phyloP scores from a whole-genome alignment of 2,797 vertebrate genomes.

The Helarctos malayanus region DNA sequence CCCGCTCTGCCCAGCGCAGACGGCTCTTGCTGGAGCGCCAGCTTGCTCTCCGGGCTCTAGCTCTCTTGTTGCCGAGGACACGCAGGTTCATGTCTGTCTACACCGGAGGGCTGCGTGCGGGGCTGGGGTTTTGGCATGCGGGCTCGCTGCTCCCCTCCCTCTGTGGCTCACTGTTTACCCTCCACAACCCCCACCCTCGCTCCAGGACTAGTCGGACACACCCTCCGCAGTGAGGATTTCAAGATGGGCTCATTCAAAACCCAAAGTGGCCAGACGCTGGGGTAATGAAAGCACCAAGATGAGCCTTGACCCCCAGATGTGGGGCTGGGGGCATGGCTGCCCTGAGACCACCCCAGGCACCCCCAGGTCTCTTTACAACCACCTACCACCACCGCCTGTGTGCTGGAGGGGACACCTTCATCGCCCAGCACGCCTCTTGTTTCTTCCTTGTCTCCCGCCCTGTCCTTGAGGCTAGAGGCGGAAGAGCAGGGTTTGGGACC shows the following conservation, averaged over 20 bases:
- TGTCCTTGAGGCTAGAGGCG: not conserved
- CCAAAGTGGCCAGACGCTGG: not conserved
- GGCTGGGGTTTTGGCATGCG: not conserved
- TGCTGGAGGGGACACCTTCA: accelerated
- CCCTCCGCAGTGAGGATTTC: not conserved
- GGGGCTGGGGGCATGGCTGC: accelerated
- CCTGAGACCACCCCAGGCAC: not conserved
- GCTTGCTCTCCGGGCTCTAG: not conserved
- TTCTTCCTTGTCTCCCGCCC: no score
- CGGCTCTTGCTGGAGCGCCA: not conserved
- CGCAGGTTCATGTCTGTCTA: not conserved
- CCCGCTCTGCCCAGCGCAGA: constrained; percentile 55
- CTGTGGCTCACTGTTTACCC: accelerated
- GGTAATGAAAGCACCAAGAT: accelerated
- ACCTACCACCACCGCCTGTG: accelerated
- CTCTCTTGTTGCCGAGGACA: not conserved
- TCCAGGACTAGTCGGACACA: not conserved
- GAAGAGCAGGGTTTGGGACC: accelerated
- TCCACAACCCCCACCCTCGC: accelerated
- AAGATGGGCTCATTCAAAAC: not conserved
- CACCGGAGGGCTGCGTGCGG: not conserved
- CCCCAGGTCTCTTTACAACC: accelerated
- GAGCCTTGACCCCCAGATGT: not conserved
- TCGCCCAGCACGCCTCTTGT: accelerated
- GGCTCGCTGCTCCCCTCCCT: accelerated